Base-by-base conservation (phyloP, 2,797 vertebrate species). In the Linurgus olivaceus region DNA sequence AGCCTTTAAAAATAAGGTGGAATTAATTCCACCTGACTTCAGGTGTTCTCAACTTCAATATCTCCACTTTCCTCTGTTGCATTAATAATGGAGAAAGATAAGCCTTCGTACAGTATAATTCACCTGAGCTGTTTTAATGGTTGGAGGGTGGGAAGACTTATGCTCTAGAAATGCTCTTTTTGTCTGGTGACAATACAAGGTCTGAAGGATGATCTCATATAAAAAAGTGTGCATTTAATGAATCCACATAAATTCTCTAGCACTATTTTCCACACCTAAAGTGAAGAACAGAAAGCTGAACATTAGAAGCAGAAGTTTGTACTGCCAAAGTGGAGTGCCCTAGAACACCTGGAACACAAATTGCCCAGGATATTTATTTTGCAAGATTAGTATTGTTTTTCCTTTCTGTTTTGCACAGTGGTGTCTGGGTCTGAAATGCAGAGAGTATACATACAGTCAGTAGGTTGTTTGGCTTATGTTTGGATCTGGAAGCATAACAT, bases 121-220 rank as follows among this genome's bases (percentile, higher is more conserved):
- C 33, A 57, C 28, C 20, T 17, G 16, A 17, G 13, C 37, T 74
- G 28, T 48, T 85, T 55, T 23, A 70, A 20, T 67, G 61, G 29
- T 55, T 45, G 58, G 76, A 67, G 61, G 25, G 45, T 86, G 50
- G 29, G 38, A 59, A 52, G 35, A 40, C 31, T 77, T 40, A 17
- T 10, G n/a, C 42, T 57, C 37, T 88, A 54, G 62, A 94, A 90
- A 88, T 77, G 29, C 29, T 67, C 55, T 62, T 87, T 81, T 67
- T 72, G 12, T 37, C 72, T 82, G 15, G 33, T 74, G 48, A 48
- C 33, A 74, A 10, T 40, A 23, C 29, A 47, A 44, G 28, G n/a
- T 38, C 33, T n/a, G 20, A 26, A 63, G 45, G 19, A 59, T 51
- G 52, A 73, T 33, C 31, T 72, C n/a, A 68, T 57, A 45, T 29